These are phyloP conservation scores for Pristionchus pacificus DNA, from an alignment of 1,140 invertebrate genomes.

Conservation along the genomic window DNA sequence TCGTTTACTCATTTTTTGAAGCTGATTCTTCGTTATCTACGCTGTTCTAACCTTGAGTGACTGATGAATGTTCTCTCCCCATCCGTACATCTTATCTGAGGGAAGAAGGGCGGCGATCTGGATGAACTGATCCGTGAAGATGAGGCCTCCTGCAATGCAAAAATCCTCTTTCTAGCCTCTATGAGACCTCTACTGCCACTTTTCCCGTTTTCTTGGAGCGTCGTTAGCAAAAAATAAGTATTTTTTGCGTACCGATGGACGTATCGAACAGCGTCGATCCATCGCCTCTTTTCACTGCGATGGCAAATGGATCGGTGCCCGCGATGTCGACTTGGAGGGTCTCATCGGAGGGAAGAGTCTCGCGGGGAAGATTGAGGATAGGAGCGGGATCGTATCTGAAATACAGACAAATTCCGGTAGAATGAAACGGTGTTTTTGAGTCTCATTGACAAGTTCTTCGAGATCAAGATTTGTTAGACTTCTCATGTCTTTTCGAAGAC, in stretches of 20 bases:
- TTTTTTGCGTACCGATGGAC: slow-evolving; percentile 69
- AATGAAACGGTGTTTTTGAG: background rate
- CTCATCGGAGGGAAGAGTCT: background rate
- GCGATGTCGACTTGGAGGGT: background rate
- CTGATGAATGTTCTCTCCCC: slow-evolving; percentile 69
- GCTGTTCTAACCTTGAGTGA: slow-evolving; percentile 44
- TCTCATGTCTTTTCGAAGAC: no score
- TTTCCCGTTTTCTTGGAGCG: no score
- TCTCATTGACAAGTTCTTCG: background rate
- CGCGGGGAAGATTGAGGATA: background rate
- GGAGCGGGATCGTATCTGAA: background rate
- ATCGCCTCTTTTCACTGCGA: background rate
- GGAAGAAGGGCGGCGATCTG: slow-evolving; percentile 73
- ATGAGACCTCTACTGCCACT: no score
- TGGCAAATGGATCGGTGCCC: background rate
- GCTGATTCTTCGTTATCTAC: no score
- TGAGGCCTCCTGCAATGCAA: slow-evolving; percentile 49
- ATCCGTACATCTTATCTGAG: slow-evolving; percentile 72
- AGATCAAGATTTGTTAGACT: no score
- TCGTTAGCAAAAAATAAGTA: slow-evolving; percentile 1
- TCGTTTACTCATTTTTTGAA: no score
- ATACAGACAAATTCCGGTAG: background rate
- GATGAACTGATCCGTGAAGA: slow-evolving; percentile 76
- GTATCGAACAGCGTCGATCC: slow-evolving; percentile 66
- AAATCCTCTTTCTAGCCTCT: background rate